These are phyloP conservation scores for Hylaeus anthracinus DNA, from an alignment of 1,140 invertebrate species.

Conservation along the genomic window DNA sequence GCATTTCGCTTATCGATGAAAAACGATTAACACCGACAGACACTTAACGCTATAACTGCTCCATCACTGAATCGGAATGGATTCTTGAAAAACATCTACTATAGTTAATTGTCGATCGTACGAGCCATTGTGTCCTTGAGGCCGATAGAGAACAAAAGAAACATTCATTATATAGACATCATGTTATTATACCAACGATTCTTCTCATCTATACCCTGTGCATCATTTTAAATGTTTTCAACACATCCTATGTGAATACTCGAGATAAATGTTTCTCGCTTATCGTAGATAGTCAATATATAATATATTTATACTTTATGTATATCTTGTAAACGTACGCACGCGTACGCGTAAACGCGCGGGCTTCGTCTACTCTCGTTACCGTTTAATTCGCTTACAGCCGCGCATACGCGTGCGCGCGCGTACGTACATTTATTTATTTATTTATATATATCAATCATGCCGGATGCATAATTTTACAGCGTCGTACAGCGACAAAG, in stretches of 20 bases:
- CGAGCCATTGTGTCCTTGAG: conserved; percentile 67
- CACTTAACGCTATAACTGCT: conserved; percentile 57
- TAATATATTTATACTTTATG: conserved; percentile 73
- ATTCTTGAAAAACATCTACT: conserved; percentile 74
- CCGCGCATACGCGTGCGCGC: not conserved
- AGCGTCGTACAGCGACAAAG: conserved; percentile 61
- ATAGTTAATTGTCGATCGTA: conserved; percentile 61
- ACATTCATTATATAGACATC: conserved; percentile 81
- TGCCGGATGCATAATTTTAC: conserved; percentile 63
- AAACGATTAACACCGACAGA: conserved; percentile 61
- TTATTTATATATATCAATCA: conserved; percentile 54
- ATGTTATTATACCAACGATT: conserved; percentile 80
- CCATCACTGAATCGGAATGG: conserved; percentile 67
- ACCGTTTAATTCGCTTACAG: too few relatives aligned
- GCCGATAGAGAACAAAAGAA: conserved; percentile 80
- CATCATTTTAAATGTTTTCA: conserved; percentile 79
- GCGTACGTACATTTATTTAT: conserved; percentile 47
- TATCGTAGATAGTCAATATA: conserved; percentile 71
- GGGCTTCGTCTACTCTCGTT: not conserved
- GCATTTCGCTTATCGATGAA: conserved; percentile 50
- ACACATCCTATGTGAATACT: conserved; percentile 77
- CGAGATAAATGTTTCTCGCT: conserved; percentile 75
- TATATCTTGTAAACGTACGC: conserved; percentile 72
- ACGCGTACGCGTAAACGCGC: conserved; percentile 69
- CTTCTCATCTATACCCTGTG: conserved; percentile 80